Evolutionary conservation across 2,113 vertebrate genomes (phyloP), one percentile per base, ranked within the genome.

Genomic region (Cichladusa arquata): DNA sequence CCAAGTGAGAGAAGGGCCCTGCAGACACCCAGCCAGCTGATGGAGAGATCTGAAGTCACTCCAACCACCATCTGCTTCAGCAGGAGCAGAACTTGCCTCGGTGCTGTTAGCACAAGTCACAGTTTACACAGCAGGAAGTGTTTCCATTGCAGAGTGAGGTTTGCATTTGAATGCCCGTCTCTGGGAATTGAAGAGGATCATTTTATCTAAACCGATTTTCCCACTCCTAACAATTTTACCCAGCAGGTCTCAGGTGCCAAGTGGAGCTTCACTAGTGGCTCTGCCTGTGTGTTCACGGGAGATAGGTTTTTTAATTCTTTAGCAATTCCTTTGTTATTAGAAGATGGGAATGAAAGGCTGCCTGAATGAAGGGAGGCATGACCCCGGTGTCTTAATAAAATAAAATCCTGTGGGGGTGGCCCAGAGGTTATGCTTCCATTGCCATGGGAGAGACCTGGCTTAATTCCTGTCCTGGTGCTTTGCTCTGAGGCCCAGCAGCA

Each of bases 351-450:
- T 12, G 56, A 91, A 86, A 90, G 58, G 44, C 48, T 83, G 85
- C 19, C 67, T 88, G 71, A 87, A 90, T 81, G 71, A 96, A 95
- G 34, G 78, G 71, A 92, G 47, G 51, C 67, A 82, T 8, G 22
- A 90, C 89, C 89, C 56, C 23, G 5, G 44, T 61, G 88, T 83
- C 91, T 93, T 94, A 95, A 95, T 95, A 83, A 94, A 87, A 93
- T 80, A 69, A 95, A 77, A 83, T 83, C 71, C 71, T 87, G 78
- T 79, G 61, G 73, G 91, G 38, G 6, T 77, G 74, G 57, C 77
- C 67, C 44, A 67, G 76, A 66, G 80, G 74, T 95, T 95, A 72
- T 54, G 33, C 53, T 92, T 67, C 69, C 77, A 85, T 26, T 56
- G 86, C 88, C 77, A 62, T 40, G 15, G 70, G 58, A 82, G 65